Evolutionary conservation across 2,797 vertebrate genomes (phyloP).

Genomic region (Nyctibius grandis): DNA sequence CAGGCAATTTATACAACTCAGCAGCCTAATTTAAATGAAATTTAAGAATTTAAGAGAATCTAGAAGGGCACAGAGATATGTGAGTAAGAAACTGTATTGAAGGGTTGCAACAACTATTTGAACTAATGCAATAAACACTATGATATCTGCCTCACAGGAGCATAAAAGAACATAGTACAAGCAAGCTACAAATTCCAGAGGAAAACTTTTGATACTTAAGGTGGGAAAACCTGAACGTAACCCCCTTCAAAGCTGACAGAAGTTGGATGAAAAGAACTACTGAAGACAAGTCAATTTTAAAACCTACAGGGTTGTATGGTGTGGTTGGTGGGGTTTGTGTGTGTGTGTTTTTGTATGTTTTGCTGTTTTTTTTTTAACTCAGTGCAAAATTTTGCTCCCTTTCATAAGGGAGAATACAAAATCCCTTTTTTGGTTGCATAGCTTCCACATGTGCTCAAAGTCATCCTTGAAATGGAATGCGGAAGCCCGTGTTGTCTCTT

Average conservation of each 20-base stretch:
- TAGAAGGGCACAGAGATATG: background rate
- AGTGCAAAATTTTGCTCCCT: background rate
- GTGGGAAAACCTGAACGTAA: background rate
- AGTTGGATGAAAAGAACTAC: background rate
- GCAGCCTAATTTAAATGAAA: background rate
- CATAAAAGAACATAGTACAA: background rate
- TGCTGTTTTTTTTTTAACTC: background rate
- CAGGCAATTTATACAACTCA: background rate
- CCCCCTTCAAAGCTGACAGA: background rate
- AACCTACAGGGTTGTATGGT: background rate
- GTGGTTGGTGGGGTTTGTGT: background rate
- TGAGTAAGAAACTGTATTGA: background rate
- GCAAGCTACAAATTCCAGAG: background rate
- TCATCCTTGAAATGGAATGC: background rate
- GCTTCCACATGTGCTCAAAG: background rate
- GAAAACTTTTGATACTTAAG: background rate
- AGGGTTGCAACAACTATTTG: background rate
- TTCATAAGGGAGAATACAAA: background rate
- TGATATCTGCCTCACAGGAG: background rate
- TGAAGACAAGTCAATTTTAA: rapidly evolving
- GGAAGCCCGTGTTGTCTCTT: background rate
- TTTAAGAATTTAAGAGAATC: background rate
- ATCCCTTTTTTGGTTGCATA: background rate
- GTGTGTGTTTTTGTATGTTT: rapidly evolving
- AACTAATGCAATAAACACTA: background rate